Base-by-base conservation (phyloP, 2,888 invertebrate genomes). In the Parochlus steinenii region DNA sequence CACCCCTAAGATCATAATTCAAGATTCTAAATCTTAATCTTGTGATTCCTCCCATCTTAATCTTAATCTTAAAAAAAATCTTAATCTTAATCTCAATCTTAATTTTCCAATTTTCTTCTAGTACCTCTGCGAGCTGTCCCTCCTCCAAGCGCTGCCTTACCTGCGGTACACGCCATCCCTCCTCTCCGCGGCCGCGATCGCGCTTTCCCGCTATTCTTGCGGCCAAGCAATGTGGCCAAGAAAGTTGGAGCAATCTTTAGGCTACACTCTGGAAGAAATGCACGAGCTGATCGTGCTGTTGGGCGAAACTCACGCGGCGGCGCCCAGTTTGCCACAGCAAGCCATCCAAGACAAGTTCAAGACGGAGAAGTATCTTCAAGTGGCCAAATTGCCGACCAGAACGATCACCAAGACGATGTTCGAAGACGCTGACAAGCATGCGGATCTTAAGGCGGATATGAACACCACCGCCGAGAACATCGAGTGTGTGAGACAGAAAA, bases 281-380 rank as follows among this genome's bases (percentile, higher is more conserved):
- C 66, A 67, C 42, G 61, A 67, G 12, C 75, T 82, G 43, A 61
- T 86, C 37, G 58, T 67, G 18, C 66, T 74, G 48, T 63, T 90
- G 39, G 69, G 72, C 38, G 65, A 69, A 46, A 69, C 81, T 10
- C 85, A 83, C 53, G 54, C 62, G 31, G 70, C 70, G 48, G 78
- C 83, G 3, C 54, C 66, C 6, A 62, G 58, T 25, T 64, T 74
- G 45, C 69, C 71, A 24, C 86, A 89, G 52, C 81, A 81, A 54
- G 86, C 90, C 31, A 79, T 90, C 43, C 71, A 74, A 44, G 89
- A 90, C 51, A 93, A 92, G 62, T 93, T 87, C 63, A 82, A 75
- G 56, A 64, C 61, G 45, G 69, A 65, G 54, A 80, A 79, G 71
- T 79, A 50, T 40, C 47, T 50, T 42, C 46, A 54, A 40, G 56